A percentile compares a stretch with the other conserved stretches of the same genome.
These are phyloP conservation scores for Uloborus diversus DNA, from an alignment of 1,140 invertebrate genomes.

Conservation along the genomic window DNA sequence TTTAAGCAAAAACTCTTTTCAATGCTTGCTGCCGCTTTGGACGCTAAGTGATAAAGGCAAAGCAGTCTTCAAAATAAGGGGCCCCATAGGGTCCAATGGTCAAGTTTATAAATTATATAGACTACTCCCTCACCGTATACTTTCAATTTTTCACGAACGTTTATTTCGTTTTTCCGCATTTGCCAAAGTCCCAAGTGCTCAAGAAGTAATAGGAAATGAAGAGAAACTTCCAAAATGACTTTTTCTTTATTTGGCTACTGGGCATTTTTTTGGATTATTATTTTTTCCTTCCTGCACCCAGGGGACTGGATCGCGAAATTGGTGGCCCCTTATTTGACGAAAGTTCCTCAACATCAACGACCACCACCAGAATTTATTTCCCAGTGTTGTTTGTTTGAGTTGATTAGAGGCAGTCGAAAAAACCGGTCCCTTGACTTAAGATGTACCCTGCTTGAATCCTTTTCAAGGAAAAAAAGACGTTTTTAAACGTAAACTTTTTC, in stretches of 20 bases:
- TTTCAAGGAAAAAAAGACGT: too few relatives aligned
- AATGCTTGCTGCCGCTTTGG: too few relatives aligned
- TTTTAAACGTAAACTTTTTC: too few relatives aligned
- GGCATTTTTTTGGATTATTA: background rate
- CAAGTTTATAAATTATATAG: too few relatives aligned
- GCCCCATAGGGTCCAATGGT: too few relatives aligned
- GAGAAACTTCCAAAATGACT: constrained; percentile 23
- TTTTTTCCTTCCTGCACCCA: background rate
- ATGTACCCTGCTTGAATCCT: too few relatives aligned
- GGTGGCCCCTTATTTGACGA: constrained; percentile 40
- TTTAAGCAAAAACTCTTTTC: too few relatives aligned
- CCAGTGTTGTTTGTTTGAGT: constrained; percentile 27
- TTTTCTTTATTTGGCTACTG: constrained; percentile 36
- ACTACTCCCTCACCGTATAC: too few relatives aligned
- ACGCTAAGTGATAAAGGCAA: too few relatives aligned
- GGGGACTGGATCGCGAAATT: constrained; percentile 21
- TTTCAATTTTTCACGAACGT: constrained; percentile 21
- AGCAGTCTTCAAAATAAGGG: too few relatives aligned
- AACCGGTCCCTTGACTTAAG: too few relatives aligned
- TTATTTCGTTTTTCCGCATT: background rate
- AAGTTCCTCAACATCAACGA: background rate
- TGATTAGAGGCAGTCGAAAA: constrained; percentile 25
- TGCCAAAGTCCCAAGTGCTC: background rate
- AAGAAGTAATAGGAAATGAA: constrained; percentile 14
- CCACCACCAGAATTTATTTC: background rate